Evolutionary conservation across 2,888 invertebrate species (phyloP).

Genomic region (Aphelenchoides bicaudatus): DNA sequence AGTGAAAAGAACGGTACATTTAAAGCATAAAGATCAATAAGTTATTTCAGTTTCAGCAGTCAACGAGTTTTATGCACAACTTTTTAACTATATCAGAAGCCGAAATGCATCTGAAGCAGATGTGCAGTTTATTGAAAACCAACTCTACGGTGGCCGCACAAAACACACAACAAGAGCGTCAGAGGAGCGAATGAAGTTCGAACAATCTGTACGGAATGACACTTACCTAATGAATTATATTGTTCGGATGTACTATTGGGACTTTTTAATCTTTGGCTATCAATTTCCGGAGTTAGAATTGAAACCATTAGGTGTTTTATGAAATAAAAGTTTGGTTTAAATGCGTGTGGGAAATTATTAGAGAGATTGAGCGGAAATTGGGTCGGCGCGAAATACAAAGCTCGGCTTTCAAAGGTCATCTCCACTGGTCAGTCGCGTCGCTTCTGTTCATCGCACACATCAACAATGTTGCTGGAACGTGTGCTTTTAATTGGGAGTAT

Average conservation of each 20-base stretch:
- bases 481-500: too few relatives aligned
- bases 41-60: neutral
- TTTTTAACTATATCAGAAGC: constrained; percentile 7
- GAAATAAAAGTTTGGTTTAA: too few relatives aligned
- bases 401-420: too few relatives aligned
- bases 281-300: constrained; percentile 11
- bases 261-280: constrained; percentile 33
- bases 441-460: too few relatives aligned
- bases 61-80: constrained; percentile 16
- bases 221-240: constrained; percentile 21
- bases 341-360: too few relatives aligned
- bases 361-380: too few relatives aligned
- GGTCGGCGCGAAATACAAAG: too few relatives aligned
- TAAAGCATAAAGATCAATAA: neutral
- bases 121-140: constrained; percentile 13
- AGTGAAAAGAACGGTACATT: neutral
- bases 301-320: too few relatives aligned
- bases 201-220: constrained; percentile 17
- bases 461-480: too few relatives aligned
- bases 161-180: constrained; percentile 22
- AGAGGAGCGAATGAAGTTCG: constrained; percentile 10
- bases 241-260: constrained; percentile 30
- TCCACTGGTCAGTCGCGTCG: too few relatives aligned
- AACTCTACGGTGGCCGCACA: constrained; percentile 21
- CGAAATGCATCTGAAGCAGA: constrained; percentile 11